Evolutionary conservation across 2,888 invertebrate genomes (phyloP).

Genomic region (Ophioninae sp.): DNA sequence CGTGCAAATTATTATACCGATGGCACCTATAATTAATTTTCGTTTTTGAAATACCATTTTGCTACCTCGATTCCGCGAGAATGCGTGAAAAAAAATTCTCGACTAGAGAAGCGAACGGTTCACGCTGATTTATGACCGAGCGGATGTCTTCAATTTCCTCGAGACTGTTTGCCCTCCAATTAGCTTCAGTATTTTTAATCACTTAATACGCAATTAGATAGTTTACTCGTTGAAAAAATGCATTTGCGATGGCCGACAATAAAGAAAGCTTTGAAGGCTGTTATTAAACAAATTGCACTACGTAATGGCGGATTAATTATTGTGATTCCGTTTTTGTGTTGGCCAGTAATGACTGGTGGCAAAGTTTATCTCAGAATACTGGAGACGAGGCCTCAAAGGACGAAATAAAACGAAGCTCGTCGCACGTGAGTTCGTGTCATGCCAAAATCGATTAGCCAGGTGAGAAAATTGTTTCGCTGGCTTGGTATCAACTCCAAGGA

Average conservation of each 20-base stretch:
- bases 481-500: conserved; percentile 44
- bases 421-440: conserved; percentile 41
- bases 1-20: background rate
- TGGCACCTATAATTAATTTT: background rate
- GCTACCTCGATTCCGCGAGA: background rate
- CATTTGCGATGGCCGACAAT: background rate
- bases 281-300: conserved; percentile 24
- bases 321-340: conserved; percentile 4
- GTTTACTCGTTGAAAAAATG: background rate
- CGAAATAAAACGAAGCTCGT: conserved; percentile 31
- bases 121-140: background rate
- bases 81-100: background rate
- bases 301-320: conserved; percentile 31
- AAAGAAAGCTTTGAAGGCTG: background rate
- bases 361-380: conserved; percentile 23
- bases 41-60: background rate
- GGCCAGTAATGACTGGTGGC: conserved; percentile 25
- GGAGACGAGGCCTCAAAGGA: conserved; percentile 3
- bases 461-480: conserved; percentile 53
- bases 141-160: background rate
- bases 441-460: conserved; percentile 61
- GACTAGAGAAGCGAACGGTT: background rate
- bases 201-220: conserved; percentile 5
- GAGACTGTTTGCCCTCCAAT: background rate
- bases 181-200: background rate